Conservation (phyloP, 2,113 vertebrate genomes). For the Bubo bubo region DNA sequence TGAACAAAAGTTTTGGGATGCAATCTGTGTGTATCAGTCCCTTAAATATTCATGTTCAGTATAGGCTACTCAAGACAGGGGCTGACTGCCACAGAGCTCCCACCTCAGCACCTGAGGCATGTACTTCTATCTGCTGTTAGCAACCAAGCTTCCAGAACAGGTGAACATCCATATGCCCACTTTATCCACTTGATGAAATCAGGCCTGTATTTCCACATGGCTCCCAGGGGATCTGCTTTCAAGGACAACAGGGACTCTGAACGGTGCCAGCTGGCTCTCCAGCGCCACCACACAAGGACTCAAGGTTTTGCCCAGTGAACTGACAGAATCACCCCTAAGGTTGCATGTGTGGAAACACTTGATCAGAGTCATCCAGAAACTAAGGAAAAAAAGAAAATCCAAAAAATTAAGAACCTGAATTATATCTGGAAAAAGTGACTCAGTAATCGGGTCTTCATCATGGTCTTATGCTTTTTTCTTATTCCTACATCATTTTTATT, state of each 20-base stretch:
- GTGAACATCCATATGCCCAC: accelerated
- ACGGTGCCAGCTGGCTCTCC: not conserved
- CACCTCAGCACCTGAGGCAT: not conserved
- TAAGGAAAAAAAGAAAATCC: not conserved
- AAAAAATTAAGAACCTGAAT: not conserved
- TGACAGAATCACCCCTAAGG: not conserved
- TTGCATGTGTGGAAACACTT: not conserved
- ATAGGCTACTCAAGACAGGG: not conserved
- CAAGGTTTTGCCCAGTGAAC: not conserved
- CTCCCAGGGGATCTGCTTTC: not conserved
- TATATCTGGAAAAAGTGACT: not conserved
- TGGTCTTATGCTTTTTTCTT: not conserved
- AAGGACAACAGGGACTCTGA: not conserved
- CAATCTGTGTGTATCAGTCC: not conserved
- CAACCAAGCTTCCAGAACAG: not conserved
- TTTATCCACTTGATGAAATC: not conserved
- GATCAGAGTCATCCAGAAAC: not conserved
- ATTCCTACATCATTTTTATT: not conserved
- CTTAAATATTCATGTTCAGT: not conserved
- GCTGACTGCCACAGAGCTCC: not conserved
- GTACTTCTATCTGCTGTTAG: not conserved
- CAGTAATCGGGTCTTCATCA: not conserved
- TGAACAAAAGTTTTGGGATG: not conserved
- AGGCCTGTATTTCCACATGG: not conserved
- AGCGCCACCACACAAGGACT: not conserved